Base-by-base conservation (phyloP, 2,888 invertebrate species). In the Tetanocera ferruginea region DNA sequence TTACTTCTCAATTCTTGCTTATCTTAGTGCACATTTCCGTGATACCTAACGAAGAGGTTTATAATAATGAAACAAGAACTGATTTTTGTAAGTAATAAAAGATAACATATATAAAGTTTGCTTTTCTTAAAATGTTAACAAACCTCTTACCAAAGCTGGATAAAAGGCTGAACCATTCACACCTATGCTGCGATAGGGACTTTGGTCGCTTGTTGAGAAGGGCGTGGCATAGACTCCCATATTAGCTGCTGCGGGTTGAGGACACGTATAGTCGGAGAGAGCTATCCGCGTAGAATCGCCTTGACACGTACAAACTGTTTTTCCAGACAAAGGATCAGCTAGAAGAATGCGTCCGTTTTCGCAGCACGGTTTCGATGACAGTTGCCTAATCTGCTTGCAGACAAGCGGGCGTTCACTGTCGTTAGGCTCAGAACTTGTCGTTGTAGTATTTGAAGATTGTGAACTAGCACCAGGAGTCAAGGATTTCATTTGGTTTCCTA, bases 251-350 rank as follows among this genome's bases (percentile, higher is more conserved):
- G 95, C 93, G 76, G 94, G 92, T 17, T 76, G 79, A 52, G 95
- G 92, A 84, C 96, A 92, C 60, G 95, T 19, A 6, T 72, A 34
- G 3, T 95, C 67, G 5, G 76, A 28, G 28, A 60, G 9, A 11
- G 82, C 66, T 62, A 82, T 67, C 31, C 80, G 82, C 1, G 81
- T 95, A 79, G 95, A 94, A 90, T 97, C 97, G 91, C 97, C 97
- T 90, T 97, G 97, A 91, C 97, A 97, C 84, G 97, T 97, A 91
- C 97, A 97, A 85, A 97, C 96, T 74, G 96, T 95, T 90, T 97
- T 97, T 43, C 97, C 97, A 82, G 96, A 95, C 81, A 97, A 95
- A 19, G 97, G 97, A 90, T 97, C 97, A 83, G 96, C 96, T 91
- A 96, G 95, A 90, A 97, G 94, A 82, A 97, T 96, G 81, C 97